Base-by-base conservation (phyloP, 1,140 invertebrate genomes). In the Drosophila mojavensis region DNA sequence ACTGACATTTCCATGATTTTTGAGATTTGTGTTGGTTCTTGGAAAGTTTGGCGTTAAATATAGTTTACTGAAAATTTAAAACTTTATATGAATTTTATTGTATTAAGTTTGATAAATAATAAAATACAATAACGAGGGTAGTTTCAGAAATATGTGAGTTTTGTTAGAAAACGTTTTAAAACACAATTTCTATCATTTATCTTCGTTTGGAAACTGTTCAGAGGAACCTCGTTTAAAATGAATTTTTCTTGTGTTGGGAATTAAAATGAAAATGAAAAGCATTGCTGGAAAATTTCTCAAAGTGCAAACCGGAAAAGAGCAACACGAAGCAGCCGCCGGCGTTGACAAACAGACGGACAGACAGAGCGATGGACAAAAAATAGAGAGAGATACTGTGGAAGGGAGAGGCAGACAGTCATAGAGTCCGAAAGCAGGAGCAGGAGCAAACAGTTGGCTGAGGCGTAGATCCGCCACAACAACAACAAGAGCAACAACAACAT, bases 231-330 rank as follows among this genome's bases (percentile, higher is more conserved):
- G 36, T 11, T 0, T 39, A 3, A 39, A 39, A 10, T 7, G 33
- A 36, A 45, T 33, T 60, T 48, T 33, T 15, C 26, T 13, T 33
- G 11, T 39, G 36, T 39, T 39, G 2, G 3, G 11, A 28, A 51
- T 39, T 60, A 1, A 33, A 41, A 43, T 24, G 56, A 1, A 33
- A 41, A 43, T 24, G 56, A 26, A 61, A 73, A 68, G 24, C 39
- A 20, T 30, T n/a, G 6, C 26, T 39, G 17, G 63, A 78, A 74
- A 66, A 59, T 88, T 88, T 86, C 64, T 73, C 58, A 74, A 69
- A 82, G 79, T 88, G 83, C 81, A 88, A 39, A 61, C 62, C 68
- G 66, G 79, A 67, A 82, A 70, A 54, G 76, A 69, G 68, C 84
- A 85, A 66, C 70, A 60, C 69, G 59, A 56, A 78, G 39, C 48